Percentiles rank a stretch among this genome's conserved stretches.
phyloP scores from a whole-genome alignment of 2,113 vertebrate genomes.

The Pantherophis guttatus region DNA sequence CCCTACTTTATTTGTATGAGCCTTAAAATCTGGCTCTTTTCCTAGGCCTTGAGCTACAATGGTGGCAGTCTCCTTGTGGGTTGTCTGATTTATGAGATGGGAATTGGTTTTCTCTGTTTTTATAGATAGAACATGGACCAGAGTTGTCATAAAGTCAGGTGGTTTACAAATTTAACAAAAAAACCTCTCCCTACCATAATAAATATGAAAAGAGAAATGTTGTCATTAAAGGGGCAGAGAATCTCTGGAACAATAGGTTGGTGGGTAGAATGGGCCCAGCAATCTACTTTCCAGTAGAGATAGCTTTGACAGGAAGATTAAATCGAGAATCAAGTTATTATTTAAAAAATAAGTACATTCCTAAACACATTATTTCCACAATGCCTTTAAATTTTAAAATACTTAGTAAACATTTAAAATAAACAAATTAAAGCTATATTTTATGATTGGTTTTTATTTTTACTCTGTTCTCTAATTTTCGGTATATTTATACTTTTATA shows the following conservation, averaged over 20 bases:
- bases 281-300: background rate
- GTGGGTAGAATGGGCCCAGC: background rate
- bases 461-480: constrained; percentile 7
- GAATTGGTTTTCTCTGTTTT: background rate
- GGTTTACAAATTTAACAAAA: background rate
- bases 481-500: constrained; percentile 5
- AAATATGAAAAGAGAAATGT: background rate
- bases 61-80: background rate
- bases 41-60: background rate
- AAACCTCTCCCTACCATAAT: background rate
- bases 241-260: background rate
- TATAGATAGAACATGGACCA: background rate
- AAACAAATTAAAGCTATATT: background rate
- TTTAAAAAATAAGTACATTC: background rate
- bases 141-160: background rate
- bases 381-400: background rate
- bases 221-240: background rate
- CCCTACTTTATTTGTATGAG: background rate
- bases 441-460: constrained; percentile 3
- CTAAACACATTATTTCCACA: background rate
- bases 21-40: background rate
- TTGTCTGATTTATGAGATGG: background rate
- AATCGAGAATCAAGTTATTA: background rate
- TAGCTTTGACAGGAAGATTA: background rate
- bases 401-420: background rate